Evolutionary conservation across 1,140 invertebrate genomes (phyloP), one percentile per base, ranked within the genome.

Genomic region (Aleiodes sp.): DNA sequence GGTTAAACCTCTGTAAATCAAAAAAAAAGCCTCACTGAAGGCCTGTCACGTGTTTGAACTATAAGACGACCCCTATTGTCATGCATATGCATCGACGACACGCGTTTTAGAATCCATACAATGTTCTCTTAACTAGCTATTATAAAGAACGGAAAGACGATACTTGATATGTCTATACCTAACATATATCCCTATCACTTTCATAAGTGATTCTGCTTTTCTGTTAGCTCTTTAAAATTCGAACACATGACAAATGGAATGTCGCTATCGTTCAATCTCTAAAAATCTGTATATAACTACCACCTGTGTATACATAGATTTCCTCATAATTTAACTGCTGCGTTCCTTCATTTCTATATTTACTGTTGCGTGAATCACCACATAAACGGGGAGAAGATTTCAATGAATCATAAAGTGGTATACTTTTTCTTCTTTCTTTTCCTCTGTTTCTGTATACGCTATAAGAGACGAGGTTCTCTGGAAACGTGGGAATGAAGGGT

Each of bases 111-210:
- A 7, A 74, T 73, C 73, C 67, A 79, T 77, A 82, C 81, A 84
- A 84, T 82, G 75, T 82, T 26, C 61, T 60, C 73, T 75, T 82
- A 83, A 83, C 79, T 82, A 84, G 57, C 77, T 77, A 82, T 84
- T 83, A 84, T 81, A 60, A n/a, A n/a, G 12, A 2, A 29, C n/a
- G 24, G 56, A 28, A 2, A 21, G 4, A 59, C 16, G 9, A 14
- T 12, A 43, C 4, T 12, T n/a, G n/a, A 1, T 43, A n/a, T n/a
- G n/a, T n/a, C 16, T 43, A 8, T 16, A 43, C n/a, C 12, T 43
- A 43, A 26, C 46, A 52, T 6, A 2, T 3, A 4, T 10, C n/a
- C 16, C 6, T 52, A 52, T 52, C 46, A 52, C 39, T 16, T 2
- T n/a, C 21, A 21, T 52, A 28, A 31, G 10, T 59, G 56, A 59